Base-by-base conservation (phyloP, 1,140 invertebrate genomes). In the Meteorus sp. region DNA sequence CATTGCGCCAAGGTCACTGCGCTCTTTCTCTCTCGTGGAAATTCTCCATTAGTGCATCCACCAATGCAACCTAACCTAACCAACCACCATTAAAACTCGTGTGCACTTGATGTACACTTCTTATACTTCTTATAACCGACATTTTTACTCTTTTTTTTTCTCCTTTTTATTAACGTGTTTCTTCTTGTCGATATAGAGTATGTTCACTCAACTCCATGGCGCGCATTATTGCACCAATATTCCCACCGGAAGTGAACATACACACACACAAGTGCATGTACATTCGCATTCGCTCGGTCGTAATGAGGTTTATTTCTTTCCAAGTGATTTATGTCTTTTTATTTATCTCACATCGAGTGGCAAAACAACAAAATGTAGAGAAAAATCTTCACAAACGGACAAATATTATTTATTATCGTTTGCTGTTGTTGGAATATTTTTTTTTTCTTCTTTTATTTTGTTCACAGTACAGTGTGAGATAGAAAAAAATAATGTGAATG, bases 21-120 rank as follows among this genome's bases (percentile, higher is more conserved):
- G n/a, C n/a, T n/a, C n/a, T n/a, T n/a, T n/a, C n/a, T n/a, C 54
- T 56, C 60, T 61, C 60, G 54, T 61, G 60, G 60, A 61, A 61
- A 61, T 52, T 61, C 60, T 56, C 19, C 43, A 45, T 35, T n/a
- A 19, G 50, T 33, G 22, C n/a, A 54, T 19, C 37, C n/a, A n/a
- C n/a, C n/a, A n/a, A n/a, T n/a, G n/a, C n/a, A n/a, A n/a, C n/a
- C n/a, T n/a, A n/a, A n/a, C n/a, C n/a, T n/a, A n/a, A n/a, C n/a
- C n/a, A n/a, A n/a, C n/a, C n/a, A n/a, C n/a, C n/a, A n/a, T n/a
- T n/a, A n/a, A n/a, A n/a, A n/a, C n/a, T n/a, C n/a, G n/a, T n/a
- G n/a, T n/a, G n/a, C n/a, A n/a, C n/a, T n/a, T n/a, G n/a, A n/a
- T n/a, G n/a, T 55, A 39, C 39, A 43, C 52, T 55, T 41, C n/a